These are phyloP conservation scores for Tenrec ecaudatus DNA, from an alignment of 2,113 vertebrate genomes.

Conservation along the genomic window DNA sequence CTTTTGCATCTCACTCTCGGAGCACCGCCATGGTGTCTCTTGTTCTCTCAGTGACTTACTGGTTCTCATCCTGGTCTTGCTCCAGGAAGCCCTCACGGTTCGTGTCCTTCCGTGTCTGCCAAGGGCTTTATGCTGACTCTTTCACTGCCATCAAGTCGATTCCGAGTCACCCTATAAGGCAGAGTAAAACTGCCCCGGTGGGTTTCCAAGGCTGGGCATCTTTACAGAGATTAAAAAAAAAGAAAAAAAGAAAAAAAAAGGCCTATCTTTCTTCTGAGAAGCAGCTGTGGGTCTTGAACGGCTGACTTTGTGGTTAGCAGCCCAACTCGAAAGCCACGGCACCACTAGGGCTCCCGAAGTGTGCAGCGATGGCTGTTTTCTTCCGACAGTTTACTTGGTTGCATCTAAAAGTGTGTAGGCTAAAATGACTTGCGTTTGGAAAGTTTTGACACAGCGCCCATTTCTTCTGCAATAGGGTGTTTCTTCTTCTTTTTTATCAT, in stretches of 20 bases:
- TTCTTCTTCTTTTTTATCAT: background rate
- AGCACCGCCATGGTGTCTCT: slow-evolving; percentile 29
- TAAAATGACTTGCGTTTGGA: slow-evolving; percentile 43
- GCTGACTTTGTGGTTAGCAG: too few species aligned
- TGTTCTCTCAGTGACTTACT: slow-evolving; percentile 40
- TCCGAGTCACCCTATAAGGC: too few species aligned
- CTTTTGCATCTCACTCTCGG: slow-evolving; percentile 55
- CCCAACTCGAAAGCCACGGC: too few species aligned
- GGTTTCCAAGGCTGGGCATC: too few species aligned
- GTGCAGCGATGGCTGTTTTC: too few species aligned
- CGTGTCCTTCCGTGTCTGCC: background rate
- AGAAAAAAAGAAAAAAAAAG: too few species aligned
- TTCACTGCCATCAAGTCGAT: too few species aligned
- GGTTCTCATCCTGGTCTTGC: slow-evolving; percentile 56
- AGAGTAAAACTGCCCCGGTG: too few species aligned
- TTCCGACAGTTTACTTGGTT: background rate
- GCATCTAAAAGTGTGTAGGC: slow-evolving; percentile 26
- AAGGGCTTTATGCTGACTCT: slow-evolving; percentile 35
- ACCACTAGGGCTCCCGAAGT: too few species aligned
- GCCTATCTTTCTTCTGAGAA: too few species aligned
- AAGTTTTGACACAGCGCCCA: slow-evolving; percentile 11
- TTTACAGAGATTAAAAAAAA: too few species aligned
- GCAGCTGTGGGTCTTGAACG: too few species aligned
- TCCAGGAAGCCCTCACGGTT: slow-evolving; percentile 45
- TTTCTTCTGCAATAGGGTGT: background rate